Conservation (phyloP, 64 coral and sea anemone species). For the Stichodactyla mertensii region DNA sequence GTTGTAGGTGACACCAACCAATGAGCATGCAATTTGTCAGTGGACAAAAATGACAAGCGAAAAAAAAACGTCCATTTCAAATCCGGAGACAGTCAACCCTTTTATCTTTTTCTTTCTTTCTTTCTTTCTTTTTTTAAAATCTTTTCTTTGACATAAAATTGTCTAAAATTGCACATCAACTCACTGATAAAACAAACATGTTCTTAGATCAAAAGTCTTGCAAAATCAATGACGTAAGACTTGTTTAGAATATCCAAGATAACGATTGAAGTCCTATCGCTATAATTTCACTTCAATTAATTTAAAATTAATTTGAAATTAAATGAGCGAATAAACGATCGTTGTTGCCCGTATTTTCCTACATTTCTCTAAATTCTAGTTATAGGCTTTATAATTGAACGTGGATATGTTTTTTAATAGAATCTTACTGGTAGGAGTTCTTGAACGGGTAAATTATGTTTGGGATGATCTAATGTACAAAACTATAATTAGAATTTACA, state of each 20-base stretch:
- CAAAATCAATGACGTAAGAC: constrained; percentile 3
- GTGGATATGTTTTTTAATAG: neutral
- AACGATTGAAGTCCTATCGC: neutral
- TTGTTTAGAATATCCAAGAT: neutral
- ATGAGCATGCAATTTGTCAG: neutral
- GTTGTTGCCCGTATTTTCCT: too few species aligned
- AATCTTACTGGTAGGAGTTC: neutral
- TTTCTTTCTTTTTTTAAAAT: too few species aligned
- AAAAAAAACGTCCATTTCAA: neutral
- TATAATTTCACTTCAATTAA: neutral
- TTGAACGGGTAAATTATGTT: neutral
- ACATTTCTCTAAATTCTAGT: neutral
- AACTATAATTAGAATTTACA: neutral
- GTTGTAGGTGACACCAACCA: neutral
- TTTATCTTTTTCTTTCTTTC: too few species aligned
- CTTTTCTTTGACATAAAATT: neutral
- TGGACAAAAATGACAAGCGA: neutral
- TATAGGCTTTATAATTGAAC: neutral
- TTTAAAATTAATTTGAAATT: too few species aligned
- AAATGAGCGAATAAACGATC: too few species aligned
- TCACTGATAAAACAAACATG: neutral
- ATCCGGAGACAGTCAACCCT: too few species aligned
- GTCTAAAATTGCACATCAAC: neutral
- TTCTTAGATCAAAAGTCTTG: neutral
- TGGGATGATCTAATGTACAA: constrained; percentile 1